Percentiles rank a stretch among this genome's conserved stretches.
These are phyloP conservation scores for Cherax destructor DNA, from an alignment of 1,140 invertebrate species.

Conservation along the genomic window DNA sequence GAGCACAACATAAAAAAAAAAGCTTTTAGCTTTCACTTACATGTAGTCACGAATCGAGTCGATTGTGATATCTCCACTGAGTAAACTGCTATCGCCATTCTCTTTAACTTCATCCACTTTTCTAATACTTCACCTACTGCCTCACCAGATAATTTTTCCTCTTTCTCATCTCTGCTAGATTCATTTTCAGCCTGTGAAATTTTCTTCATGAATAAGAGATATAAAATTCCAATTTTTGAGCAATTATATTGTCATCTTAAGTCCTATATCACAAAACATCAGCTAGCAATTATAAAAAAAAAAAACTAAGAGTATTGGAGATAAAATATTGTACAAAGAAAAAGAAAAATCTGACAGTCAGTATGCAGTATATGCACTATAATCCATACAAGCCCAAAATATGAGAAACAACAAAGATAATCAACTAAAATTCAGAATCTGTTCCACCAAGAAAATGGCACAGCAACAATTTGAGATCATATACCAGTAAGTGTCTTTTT, in stretches of 20 bases:
- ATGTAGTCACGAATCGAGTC: slow-evolving; percentile 93
- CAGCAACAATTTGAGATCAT: too few relatives aligned
- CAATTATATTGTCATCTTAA: not conserved
- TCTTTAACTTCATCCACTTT: slow-evolving; percentile 69
- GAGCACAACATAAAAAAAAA: not conserved
- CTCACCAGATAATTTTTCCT: slow-evolving; percentile 37
- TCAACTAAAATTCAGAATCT: too few relatives aligned
- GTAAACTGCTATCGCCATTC: slow-evolving; percentile 65
- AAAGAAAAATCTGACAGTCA: too few relatives aligned
- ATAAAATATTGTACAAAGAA: too few relatives aligned
- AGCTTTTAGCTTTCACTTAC: slow-evolving; percentile 36
- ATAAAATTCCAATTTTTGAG: not conserved
- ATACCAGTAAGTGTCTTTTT: too few relatives aligned
- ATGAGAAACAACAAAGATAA: too few relatives aligned
- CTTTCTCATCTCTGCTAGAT: slow-evolving; percentile 20
- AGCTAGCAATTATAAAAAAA: too few relatives aligned
- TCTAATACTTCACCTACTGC: slow-evolving; percentile 20
- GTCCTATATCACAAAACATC: too few relatives aligned
- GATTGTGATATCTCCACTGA: slow-evolving; percentile 89
- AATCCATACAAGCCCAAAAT: too few relatives aligned
- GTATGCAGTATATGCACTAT: too few relatives aligned
- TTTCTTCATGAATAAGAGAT: not conserved
- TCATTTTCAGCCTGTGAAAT: slow-evolving; percentile 11
- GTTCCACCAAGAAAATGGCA: too few relatives aligned
- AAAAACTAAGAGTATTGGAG: too few relatives aligned